Evolutionary conservation across 2,888 invertebrate species (phyloP).

Genomic region (Agrypnus murinus): DNA sequence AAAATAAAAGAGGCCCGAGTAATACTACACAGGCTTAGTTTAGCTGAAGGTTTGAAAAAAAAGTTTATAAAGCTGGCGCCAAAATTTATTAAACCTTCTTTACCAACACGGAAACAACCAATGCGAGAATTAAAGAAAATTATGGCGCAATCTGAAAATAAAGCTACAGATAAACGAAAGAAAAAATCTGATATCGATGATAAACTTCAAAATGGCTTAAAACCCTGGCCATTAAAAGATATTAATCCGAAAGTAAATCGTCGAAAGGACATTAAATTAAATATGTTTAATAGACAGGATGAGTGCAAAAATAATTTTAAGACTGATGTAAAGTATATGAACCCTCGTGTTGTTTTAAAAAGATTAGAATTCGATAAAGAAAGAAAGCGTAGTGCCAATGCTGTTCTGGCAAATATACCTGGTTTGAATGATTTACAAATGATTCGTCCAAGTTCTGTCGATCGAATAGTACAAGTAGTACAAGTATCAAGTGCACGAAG

Average conservation of each 20-base stretch:
- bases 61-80: conserved; percentile 1
- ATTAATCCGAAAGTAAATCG: conserved; percentile 56
- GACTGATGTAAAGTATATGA: conserved; percentile 45
- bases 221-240: conserved; percentile 58
- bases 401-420: conserved; percentile 73
- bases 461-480: conserved; percentile 69
- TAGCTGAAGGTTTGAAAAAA: conserved; percentile 40
- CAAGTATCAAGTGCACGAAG: conserved; percentile 66
- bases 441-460: conserved; percentile 73
- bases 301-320: conserved; percentile 35
- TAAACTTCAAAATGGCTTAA: conserved; percentile 25
- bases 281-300: conserved; percentile 24
- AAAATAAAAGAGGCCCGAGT: conserved; percentile 51
- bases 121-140: conserved; percentile 24
- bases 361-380: conserved; percentile 58
- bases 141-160: conserved; percentile 39
- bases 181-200: not conserved
- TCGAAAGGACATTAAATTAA: conserved; percentile 38
- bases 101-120: conserved; percentile 24
- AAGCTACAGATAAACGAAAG: conserved; percentile 20
- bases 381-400: conserved; percentile 62
- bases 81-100: conserved; percentile 11
- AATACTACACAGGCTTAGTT: conserved; percentile 44
- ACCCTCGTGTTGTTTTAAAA: conserved; percentile 58
- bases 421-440: conserved; percentile 77